Base-by-base conservation (phyloP, 2,888 invertebrate genomes). In the Smittia aterrima region DNA sequence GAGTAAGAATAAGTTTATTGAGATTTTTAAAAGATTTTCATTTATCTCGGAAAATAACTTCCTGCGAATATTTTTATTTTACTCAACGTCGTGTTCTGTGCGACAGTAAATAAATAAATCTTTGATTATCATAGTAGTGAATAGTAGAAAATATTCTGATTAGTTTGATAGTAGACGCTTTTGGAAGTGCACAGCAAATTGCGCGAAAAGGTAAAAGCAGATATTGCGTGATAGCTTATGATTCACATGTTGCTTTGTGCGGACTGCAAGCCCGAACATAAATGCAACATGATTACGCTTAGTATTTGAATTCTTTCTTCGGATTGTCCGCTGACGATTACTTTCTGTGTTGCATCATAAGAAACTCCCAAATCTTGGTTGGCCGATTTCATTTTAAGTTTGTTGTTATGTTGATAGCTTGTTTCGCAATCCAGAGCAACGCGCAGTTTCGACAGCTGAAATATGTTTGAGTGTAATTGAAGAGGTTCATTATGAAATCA, bases 261-360 rank as follows among this genome's bases (percentile, higher is more conserved):
- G 77, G 82, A 80, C 80, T 97, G 96, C 75, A 97, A 87, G 1
- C 95, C 97, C 1, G 96, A 92, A 83, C 96, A 98, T 83, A 95
- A 93, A 83, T 97, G 96, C 77, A 98, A 85, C 91, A 97, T 92
- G 77, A 97, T 87, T 72, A 97, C 92, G 68, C 96, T 95, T 76
- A 98, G 85, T 0, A 95, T 95, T 82, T 94, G 94, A 6, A 95
- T 92, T 79, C 94, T 90, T 77, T 92, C 90, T 80, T 96, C 96
- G 58, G 92, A 90, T 79, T 90, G 89, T 77, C 80, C 86, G 80
- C 47, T 47, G 47, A 47, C 3, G 47, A 47, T 47, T 47, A 18
- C 22, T 18, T 58, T 58, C 58, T 47, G 13, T 3, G 3, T 47
- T n/a, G 13, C 47, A 11, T 47, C 47, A 22, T 58, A 22, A 4